Base-by-base conservation (phyloP, 2,888 invertebrate species). In the Sympetrum striolatum region DNA sequence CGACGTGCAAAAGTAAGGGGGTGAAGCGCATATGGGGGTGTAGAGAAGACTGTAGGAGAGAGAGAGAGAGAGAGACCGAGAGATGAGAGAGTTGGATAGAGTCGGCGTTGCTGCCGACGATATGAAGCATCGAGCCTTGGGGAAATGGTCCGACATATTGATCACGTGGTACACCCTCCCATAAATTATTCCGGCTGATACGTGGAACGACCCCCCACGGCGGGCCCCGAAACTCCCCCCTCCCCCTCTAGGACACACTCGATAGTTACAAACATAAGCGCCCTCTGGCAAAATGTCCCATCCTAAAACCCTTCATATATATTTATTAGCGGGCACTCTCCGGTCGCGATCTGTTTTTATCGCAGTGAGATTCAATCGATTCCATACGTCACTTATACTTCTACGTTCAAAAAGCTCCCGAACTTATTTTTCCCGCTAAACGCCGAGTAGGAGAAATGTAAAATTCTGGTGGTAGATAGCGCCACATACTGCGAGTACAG, bases 111-210 rank as follows among this genome's bases (percentile, higher is more conserved):
- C 37, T 2, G 86, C n/a, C 86, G 86, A 60, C 86, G 86, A 86
- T 86, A 86, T 86, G 86, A 86, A 37, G 86, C 86, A 86, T 86
- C 60, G 86, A 60, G 86, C 86, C 86, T 58, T 39, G 58, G 86
- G 86, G 86, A 86, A 86, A 86, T 86, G 86, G 86, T 60, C 86
- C 86, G 64, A 60, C 86, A 86, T 86, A 86, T 86, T 86, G 86
- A 86, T 86, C 86, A 86, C 86, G 64, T 86, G 86, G 86, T 60
- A 86, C 86, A 39, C 86, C 86, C 86, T 58, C 60, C 60, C 64
- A 86, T 86, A 86, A 86, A 86, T 86, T 86, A 86, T 86, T 86
- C 86, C 86, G 60, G 37, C 86, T 86, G 60, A 64, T 60, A 86
- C 64, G 64, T 60, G 6, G 37, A 31, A 31, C 60, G 60, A 53